Percentiles rank a stretch among this genome's conserved stretches.
Evolutionary conservation across 1,140 invertebrate species (phyloP).

Genomic region (Drosophila ironensis): DNA sequence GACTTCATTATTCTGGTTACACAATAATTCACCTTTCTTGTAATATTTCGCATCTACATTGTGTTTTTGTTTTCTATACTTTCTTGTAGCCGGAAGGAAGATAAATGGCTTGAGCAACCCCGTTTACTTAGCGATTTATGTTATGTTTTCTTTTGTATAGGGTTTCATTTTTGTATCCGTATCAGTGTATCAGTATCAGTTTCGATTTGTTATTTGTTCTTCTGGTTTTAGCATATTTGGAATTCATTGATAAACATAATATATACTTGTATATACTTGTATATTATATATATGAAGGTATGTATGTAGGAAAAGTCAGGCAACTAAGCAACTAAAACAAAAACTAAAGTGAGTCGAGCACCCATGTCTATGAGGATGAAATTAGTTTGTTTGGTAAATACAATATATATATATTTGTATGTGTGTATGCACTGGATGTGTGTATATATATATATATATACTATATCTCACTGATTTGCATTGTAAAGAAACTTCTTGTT

Average conservation of each 20-base stretch:
- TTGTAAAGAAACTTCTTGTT: constrained; percentile 1
- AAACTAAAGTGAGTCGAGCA: neutral
- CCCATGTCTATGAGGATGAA: no score
- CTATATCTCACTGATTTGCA: constrained; percentile 1
- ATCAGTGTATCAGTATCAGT: no score
- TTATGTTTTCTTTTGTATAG: no score
- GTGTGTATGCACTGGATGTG: neutral
- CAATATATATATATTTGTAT: neutral
- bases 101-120: constrained; percentile 27
- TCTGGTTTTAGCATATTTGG: neutral
- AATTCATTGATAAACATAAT: neutral
- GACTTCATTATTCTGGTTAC: neutral
- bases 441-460: neutral
- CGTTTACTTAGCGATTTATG: no score
- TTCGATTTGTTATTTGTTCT: neutral
- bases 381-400: no score
- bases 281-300: neutral
- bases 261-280: neutral
- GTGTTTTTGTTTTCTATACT: neutral
- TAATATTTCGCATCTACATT: constrained; percentile 11
- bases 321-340: neutral
- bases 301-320: neutral
- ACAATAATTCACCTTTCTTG: neutral
- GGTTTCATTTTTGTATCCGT: no score
- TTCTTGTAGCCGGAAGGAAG: constrained; percentile 11